phyloP scores from a whole-genome alignment of 2,113 vertebrate genomes.

The Sterrhoptilus dennistouni region DNA sequence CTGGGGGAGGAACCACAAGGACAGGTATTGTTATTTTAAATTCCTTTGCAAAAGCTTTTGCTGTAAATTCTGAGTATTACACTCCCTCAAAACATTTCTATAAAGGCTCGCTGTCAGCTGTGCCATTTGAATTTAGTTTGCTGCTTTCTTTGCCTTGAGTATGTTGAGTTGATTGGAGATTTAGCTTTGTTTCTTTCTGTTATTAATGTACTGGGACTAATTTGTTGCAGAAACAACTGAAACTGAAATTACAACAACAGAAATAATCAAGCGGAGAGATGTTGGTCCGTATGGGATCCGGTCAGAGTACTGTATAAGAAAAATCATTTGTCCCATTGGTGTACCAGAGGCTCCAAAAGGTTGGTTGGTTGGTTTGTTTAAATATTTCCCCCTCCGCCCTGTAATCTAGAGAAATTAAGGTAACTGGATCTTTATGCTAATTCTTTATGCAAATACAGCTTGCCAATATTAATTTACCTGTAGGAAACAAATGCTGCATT shows the following conservation, averaged over 20 bases:
- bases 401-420: not conserved
- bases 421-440: not conserved
- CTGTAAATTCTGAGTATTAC: not conserved
- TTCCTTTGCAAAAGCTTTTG: not conserved
- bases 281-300: slow-evolving; percentile 96
- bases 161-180: not conserved
- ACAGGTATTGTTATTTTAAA: slow-evolving; percentile 83
- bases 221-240: slow-evolving; percentile 90
- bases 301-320: slow-evolving; percentile 97
- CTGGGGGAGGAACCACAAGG: slow-evolving; percentile 89
- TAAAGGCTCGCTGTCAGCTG: not conserved
- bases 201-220: slow-evolving; percentile 11
- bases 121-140: not conserved
- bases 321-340: slow-evolving; percentile 98
- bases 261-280: slow-evolving; percentile 97
- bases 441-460: not conserved
- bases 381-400: not conserved
- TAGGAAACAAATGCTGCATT: not conserved
- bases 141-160: not conserved
- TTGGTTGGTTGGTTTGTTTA: not conserved
- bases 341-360: slow-evolving; percentile 97
- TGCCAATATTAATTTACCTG: not conserved
- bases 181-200: not conserved
- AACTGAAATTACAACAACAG: slow-evolving; percentile 96
- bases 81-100: not conserved